Evolutionary conservation across 1,140 invertebrate species (phyloP).

Genomic region (fruit fly (Drosophila melanogaster)): DNA sequence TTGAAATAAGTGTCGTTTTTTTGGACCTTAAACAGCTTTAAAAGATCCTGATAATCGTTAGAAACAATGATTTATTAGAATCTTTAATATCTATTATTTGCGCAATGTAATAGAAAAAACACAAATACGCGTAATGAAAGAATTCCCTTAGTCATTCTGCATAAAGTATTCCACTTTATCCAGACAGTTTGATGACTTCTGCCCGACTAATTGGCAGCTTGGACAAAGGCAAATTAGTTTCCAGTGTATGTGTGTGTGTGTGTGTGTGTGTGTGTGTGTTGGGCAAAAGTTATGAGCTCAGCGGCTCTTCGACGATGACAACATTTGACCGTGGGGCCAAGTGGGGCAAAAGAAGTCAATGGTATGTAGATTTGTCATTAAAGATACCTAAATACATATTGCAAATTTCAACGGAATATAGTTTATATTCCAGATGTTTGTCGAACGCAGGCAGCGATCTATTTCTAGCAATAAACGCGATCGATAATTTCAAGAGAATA

Average conservation of each 20-base stretch:
- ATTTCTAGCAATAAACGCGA: conserved; percentile 31
- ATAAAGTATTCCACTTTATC: conserved; percentile 13
- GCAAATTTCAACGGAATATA: conserved; percentile 10
- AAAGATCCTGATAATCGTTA: too few species aligned
- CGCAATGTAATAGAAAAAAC: too few species aligned
- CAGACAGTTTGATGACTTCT: conserved; percentile 28
- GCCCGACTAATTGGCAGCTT: conserved; percentile 39
- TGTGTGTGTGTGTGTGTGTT: conserved; percentile 22
- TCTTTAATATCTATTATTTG: too few species aligned
- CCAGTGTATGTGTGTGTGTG: conserved; percentile 23
- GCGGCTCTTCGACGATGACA: conserved; percentile 40
- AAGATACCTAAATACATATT: conserved; percentile 8
- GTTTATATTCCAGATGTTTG: conserved; percentile 40
- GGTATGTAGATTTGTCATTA: conserved; percentile 33
- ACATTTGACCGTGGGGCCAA: conserved; percentile 36
- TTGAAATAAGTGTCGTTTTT: too few species aligned
- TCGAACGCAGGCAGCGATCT: conserved; percentile 14
- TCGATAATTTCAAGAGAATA: conserved; percentile 22
- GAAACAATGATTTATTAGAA: too few species aligned
- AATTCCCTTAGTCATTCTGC: conserved; percentile 4
- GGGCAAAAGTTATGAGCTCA: conserved; percentile 38
- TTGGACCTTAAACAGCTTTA: too few species aligned
- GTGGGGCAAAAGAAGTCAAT: conserved; percentile 33
- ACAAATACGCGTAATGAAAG: neutral
- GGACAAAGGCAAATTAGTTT: conserved; percentile 38